phyloP scores from a whole-genome alignment of 2,113 vertebrate genomes.

The Athene noctua region DNA sequence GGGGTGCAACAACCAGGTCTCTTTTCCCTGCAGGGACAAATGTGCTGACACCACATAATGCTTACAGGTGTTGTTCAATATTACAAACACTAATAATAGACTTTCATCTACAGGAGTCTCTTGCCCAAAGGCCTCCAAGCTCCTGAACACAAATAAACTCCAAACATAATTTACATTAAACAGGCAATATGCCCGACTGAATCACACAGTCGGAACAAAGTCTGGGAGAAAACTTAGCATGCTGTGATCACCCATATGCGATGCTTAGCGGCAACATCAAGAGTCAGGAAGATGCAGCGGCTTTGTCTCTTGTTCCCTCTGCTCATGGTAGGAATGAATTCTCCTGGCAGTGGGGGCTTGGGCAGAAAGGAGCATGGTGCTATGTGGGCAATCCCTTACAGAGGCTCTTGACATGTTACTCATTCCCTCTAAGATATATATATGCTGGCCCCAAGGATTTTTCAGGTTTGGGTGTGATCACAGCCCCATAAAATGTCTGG shows the following conservation, averaged over 20 bases:
- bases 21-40: slow-evolving; percentile 1
- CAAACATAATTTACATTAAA: slow-evolving; percentile 48
- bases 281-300: neutral
- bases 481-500: neutral
- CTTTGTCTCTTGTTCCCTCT: neutral
- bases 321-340: neutral
- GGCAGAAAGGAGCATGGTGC: neutral
- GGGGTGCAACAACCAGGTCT: slow-evolving; percentile 22
- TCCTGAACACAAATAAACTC: slow-evolving; percentile 59
- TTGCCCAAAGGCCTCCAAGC: slow-evolving; percentile 17
- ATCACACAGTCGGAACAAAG: neutral
- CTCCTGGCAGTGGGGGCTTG: neutral
- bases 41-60: slow-evolving; percentile 42
- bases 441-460: neutral
- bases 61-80: slow-evolving; percentile 57
- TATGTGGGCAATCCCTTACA: neutral
- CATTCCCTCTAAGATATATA: neutral
- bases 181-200: neutral
- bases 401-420: neutral
- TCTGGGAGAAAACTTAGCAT: neutral
- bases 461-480: neutral
- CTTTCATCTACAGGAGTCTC: slow-evolving; percentile 56
- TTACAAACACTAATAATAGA: slow-evolving; percentile 18
- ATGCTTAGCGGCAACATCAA: neutral
- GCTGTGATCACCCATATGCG: neutral